Evolutionary conservation across 2,888 invertebrate genomes (phyloP), one percentile per base, ranked within the genome.

Genomic region (Caenorhabditis parvicauda): DNA sequence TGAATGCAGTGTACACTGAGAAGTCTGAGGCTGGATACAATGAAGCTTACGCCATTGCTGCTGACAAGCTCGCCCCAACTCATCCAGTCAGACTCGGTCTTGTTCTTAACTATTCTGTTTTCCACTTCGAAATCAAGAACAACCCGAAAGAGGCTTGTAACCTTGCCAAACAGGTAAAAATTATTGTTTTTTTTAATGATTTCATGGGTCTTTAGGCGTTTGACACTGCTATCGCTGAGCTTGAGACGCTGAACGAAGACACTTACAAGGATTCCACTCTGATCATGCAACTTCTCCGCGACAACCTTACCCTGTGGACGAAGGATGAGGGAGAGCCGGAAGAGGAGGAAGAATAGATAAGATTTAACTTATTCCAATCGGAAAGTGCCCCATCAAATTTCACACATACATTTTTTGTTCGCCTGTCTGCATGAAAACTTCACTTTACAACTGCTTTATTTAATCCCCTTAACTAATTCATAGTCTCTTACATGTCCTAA

Each of bases 201-300:
- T 12, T 12, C 9, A 22, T 22, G 17, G 21, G 44, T 29, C 12
- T 43, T 27, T 74, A 95, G 94, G 96, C 96, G 79, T 98, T 98
- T 87, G 96, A 98, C 87, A 95, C 96, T 84, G 96, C 96, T 86
- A 98, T 98, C 87, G 95, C 96, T 81, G 94, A 96, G 86, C 87
- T 98, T 87, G 96, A 98, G 87, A 94, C 95, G 83, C 86, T 98
- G 85, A 95, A 94, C 86, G 96, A 98, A 87, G 96, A 98, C 87
- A 94, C 94, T 83, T 96, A 96, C 89, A 98, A 96, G 88, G 96
- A 98, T 88, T 94, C 93, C 83, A 98, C 96, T 83, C 89, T 98
- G 84, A 98, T 98, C 86, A 98, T 98, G 96, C 96, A 96, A 88
- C 88, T 96, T 86, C 88, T 98, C 57, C 63, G 70, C 74, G 67